phyloP scores from a whole-genome alignment of 2,113 vertebrate species.

The Sinocyclocheilus anophthalmus region DNA sequence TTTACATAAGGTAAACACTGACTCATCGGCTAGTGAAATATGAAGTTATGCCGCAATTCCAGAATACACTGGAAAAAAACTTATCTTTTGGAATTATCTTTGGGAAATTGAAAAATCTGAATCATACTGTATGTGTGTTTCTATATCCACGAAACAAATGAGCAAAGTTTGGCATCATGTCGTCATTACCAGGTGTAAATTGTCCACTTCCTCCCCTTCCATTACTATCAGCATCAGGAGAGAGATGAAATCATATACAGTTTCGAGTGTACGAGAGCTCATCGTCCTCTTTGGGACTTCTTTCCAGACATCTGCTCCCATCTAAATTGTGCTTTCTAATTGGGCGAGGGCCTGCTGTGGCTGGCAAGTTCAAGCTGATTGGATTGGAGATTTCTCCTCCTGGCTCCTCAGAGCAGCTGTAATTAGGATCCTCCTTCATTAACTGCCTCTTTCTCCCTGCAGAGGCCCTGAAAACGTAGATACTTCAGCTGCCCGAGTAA shows the following conservation, averaged over 20 bases:
- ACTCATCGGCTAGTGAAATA: background rate
- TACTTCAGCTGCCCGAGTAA: background rate
- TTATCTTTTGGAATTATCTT: background rate
- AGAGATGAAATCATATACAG: constrained; percentile 8
- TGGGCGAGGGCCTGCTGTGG: constrained; percentile 28
- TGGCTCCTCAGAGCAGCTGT: constrained; percentile 34
- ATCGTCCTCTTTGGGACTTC: constrained; percentile 15
- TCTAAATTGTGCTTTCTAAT: constrained; percentile 41
- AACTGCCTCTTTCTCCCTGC: constrained; percentile 36
- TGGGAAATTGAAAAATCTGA: background rate
- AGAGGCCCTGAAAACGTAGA: constrained; percentile 1
- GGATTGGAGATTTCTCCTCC: constrained; percentile 39
- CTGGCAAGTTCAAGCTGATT: constrained; percentile 42
- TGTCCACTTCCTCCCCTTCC: background rate
- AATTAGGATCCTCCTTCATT: constrained; percentile 59
- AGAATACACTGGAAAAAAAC: background rate
- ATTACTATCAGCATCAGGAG: constrained; percentile 20
- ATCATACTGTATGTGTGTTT: background rate
- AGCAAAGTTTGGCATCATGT: background rate
- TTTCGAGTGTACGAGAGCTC: background rate
- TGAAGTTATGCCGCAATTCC: background rate
- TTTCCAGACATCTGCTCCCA: constrained; percentile 44
- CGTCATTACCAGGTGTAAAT: background rate
- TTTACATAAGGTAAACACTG: constrained; percentile 11
- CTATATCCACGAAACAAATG: background rate